A percentile compares a stretch with the other conserved stretches of the same genome.
Evolutionary conservation across 2,888 invertebrate genomes (phyloP).

Genomic region (Melitaea athalia): DNA sequence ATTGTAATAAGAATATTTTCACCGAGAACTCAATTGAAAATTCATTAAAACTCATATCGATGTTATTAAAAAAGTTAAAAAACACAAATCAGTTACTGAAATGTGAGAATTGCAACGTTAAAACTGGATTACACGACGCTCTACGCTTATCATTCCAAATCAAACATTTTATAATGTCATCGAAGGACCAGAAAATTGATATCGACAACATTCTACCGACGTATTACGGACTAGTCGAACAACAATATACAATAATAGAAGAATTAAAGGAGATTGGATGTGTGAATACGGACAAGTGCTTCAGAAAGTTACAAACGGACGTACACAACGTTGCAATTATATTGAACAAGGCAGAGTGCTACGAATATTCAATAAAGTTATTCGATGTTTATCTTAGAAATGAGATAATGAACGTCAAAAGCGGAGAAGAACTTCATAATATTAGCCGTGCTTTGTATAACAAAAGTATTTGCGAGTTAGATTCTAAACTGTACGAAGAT

Average conservation of each 20-base stretch:
- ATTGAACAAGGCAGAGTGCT: constrained; percentile 57
- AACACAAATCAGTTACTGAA: constrained; percentile 57
- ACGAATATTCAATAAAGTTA: constrained; percentile 60
- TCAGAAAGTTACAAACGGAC: constrained; percentile 63
- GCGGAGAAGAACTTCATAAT: constrained; percentile 54
- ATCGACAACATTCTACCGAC: constrained; percentile 46
- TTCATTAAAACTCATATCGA: constrained; percentile 56
- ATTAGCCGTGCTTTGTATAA: constrained; percentile 67
- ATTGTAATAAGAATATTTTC: constrained; percentile 42
- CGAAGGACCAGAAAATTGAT: constrained; percentile 45
- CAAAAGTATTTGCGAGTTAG: constrained; percentile 70
- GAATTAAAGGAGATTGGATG: constrained; percentile 56
- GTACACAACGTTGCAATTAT: constrained; percentile 67
- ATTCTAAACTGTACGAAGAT: constrained; percentile 54
- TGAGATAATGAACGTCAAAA: constrained; percentile 51
- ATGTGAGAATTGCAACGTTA: constrained; percentile 64
- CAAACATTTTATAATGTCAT: constrained; percentile 55
- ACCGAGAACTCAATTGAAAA: constrained; percentile 46
- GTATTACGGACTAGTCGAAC: constrained; percentile 46
- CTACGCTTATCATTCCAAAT: constrained; percentile 59
- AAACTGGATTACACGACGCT: constrained; percentile 63
- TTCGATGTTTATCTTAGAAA: constrained; percentile 62
- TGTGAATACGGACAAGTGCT: constrained; percentile 58
- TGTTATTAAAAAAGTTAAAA: constrained; percentile 52
- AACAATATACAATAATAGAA: constrained; percentile 56